Base-by-base conservation (phyloP, 2,888 invertebrate species). In the Cyclophora albipunctata region DNA sequence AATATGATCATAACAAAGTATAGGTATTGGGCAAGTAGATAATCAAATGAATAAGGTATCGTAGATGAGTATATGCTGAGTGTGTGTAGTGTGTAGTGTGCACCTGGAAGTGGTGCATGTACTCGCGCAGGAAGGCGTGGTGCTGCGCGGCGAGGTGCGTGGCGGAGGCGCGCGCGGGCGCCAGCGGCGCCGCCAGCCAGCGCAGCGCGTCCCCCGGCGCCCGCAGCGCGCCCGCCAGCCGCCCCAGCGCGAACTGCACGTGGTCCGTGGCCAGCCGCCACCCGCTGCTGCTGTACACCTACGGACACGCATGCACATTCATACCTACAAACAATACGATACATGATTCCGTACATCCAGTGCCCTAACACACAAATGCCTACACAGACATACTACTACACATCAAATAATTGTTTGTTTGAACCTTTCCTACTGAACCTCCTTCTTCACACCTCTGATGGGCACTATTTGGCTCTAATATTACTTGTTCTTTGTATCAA, bases 231-330 rank as follows among this genome's bases (percentile, higher is more conserved):
- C 94, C 93, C 40, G 97, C 96, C 77, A 97, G 95, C 60, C 96
- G 92, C 2, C 97, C 98, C 69, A 98, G 94, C 4, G 97, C 97
- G 78, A 96, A 97, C 84, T 97, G 95, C 69, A 98, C 97, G 82
- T 98, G 98, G 89, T 98, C 98, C 80, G 96, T 96, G 3, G 98
- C 96, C 62, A 97, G 90, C 60, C 94, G 94, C 98, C 98, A 98
- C 3, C 94, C 94, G 68, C 94, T 94, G 45, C 90, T 90, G 58
- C 90, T 89, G 77, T 94, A 95, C 45, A 95, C 92, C 92, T 94
- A 77, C 35, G 34, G 40, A 41, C 34, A 42, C 20, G 20, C 20
- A 20, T 20, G 20, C 20, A 20, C 20, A 20, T 20, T 20, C 20
- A 20, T 20, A 20, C 20, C 20, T 20, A 20, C 20, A 20, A 20